Conservation (phyloP, 2,888 invertebrate species). For the Artemia sinica region DNA sequence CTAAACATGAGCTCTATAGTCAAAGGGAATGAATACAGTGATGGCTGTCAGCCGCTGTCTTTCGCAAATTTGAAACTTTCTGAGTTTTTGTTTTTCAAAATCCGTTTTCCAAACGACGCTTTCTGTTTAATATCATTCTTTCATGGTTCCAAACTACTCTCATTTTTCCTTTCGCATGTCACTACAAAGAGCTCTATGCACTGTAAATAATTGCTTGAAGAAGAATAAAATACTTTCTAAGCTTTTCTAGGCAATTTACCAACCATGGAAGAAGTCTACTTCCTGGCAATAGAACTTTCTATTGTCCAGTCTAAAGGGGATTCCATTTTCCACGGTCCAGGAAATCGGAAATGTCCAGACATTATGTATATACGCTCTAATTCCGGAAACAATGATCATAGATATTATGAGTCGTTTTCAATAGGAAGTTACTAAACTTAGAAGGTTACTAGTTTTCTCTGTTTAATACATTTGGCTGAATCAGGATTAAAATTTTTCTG, state of each 20-base stretch:
- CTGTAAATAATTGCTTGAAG: not conserved
- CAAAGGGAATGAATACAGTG: no score
- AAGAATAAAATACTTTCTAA: not conserved
- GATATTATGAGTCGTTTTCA: not conserved
- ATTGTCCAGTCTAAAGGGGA: conserved; percentile 4
- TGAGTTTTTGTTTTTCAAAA: no score
- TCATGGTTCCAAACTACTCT: no score
- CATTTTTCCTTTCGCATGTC: no score
- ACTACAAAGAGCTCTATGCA: not conserved
- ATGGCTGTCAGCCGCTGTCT: no score
- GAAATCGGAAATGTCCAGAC: conserved; percentile 11
- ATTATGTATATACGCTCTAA: not conserved
- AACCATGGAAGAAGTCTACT: not conserved
- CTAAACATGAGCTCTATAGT: no score
- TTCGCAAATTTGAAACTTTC: no score
- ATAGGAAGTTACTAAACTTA: not conserved
- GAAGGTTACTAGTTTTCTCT: not conserved
- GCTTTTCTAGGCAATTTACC: conserved; percentile 3
- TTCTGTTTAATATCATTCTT: no score
- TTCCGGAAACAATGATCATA: not conserved
- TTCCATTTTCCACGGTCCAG: conserved; percentile 3
- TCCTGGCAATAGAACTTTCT: not conserved
- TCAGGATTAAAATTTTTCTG: no score
- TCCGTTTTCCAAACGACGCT: no score
- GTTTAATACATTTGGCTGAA: no score